Evolutionary conservation across 2,888 invertebrate species (phyloP), one percentile per base, ranked within the genome.

Genomic region (Agrilus cyanescens): DNA sequence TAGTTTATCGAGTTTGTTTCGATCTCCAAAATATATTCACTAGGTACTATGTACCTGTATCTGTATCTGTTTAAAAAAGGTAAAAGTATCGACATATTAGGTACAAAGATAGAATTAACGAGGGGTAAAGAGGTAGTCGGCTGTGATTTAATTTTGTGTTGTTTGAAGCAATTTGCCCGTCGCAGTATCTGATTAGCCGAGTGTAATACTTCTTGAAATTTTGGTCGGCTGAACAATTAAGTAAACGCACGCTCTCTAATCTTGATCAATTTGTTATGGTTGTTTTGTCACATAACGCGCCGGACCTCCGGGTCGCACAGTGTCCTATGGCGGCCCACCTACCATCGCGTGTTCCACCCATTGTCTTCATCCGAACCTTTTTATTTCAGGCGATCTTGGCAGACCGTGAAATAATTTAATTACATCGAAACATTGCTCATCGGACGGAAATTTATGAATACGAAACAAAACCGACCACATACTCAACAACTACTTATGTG

Each of bases 211-310:
- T 46, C 43, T 43, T 45, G 46, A 58, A 60, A 62, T 54, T 60
- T 57, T 60, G 61, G 60, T 62, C 62, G 55, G 58, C 55, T 61
- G 61, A 60, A 61, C 63, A 64, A 64, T 64, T 64, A 61, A 25
- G 25, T 25, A 25, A 61, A 63, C 63, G 59, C 58, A 58, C 58
- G 56, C 58, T 59, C 57, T 58, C 58, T 59, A 62, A 62, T 63
- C 64, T 64, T 63, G 63, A 63, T 64, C 63, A 62, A 63, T 63
- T 61, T 60, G 59, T 61, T 61, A 62, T 61, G 63, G 62, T 62
- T 60, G 62, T 63, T 62, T 62, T 63, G 64, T 63, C 64, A 63
- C 64, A 61, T 63, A 62, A 64, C 63, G 62, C 58, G 64, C 58
- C 61, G 54, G 64, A 64, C 64, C 64, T 63, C 64, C 64, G 59